Percentiles rank a stretch among this genome's conserved stretches.
These are phyloP conservation scores for Nasonia giraulti DNA, from an alignment of 1,140 invertebrate species.

Conservation along the genomic window DNA sequence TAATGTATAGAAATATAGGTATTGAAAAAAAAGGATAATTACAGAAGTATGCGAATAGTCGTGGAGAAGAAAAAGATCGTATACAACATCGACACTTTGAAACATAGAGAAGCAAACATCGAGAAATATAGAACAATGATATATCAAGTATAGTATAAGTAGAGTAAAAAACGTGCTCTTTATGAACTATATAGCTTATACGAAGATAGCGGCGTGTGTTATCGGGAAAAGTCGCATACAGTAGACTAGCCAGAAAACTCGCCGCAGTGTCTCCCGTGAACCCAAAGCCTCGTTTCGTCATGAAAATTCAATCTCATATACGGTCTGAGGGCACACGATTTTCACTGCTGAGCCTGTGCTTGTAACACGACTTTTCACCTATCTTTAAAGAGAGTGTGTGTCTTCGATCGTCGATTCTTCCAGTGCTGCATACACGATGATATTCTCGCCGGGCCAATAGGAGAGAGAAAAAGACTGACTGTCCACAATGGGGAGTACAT, in stretches of 20 bases:
- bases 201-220: background rate
- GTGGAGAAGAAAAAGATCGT: background rate
- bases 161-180: conserved; percentile 16
- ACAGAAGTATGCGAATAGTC: too few relatives aligned
- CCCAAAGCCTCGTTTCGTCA: conserved; percentile 68
- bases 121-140: conserved; percentile 2
- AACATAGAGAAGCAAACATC: conserved; percentile 1
- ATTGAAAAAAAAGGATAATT: background rate
- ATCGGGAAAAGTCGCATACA: conserved; percentile 38
- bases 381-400: background rate
- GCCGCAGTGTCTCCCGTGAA: conserved; percentile 72
- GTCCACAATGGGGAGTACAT: conserved; percentile 53
- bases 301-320: conserved; percentile 45
- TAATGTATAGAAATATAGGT: too few relatives aligned
- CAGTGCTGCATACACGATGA: conserved; percentile 46
- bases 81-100: background rate
- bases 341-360: conserved; percentile 71
- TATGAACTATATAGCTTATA: background rate
- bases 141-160: background rate
- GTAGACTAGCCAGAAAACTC: conserved; percentile 63
- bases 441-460: conserved; percentile 69
- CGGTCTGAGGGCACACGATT: conserved; percentile 69
- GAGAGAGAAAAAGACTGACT: conserved; percentile 77
- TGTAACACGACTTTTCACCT: conserved; percentile 10
- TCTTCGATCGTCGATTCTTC: background rate